Percentiles rank a stretch among this genome's conserved stretches.
phyloP scores from a whole-genome alignment of 2,888 invertebrate genomes.

The Platycnemis pennipes region DNA sequence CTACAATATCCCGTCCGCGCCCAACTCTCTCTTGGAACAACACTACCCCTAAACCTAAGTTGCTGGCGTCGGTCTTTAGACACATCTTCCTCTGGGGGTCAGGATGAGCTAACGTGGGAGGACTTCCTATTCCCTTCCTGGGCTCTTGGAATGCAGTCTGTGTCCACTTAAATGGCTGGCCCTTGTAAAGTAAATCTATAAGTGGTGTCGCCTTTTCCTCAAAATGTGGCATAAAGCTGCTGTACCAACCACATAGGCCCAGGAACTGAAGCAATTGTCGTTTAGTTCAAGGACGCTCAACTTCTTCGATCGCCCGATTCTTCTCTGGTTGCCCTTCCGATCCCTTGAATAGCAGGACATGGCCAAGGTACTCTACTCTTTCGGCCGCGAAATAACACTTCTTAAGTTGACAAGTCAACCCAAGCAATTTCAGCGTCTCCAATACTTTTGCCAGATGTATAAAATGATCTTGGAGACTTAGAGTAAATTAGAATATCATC shows the following conservation, averaged over 20 bases:
- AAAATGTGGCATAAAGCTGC: slow-evolving; percentile 16
- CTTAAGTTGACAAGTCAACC: neutral
- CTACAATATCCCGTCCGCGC: no score
- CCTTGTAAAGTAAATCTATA: no score
- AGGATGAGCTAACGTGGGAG: neutral
- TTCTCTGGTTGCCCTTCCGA: neutral
- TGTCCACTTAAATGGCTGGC: neutral
- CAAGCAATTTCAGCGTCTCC: neutral
- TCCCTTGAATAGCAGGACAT: neutral
- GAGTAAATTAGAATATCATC: slow-evolving; percentile 72
- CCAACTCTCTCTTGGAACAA: no score
- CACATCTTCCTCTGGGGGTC: neutral
- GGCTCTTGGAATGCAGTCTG: neutral
- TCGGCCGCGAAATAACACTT: neutral
- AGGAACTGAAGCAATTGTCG: neutral
- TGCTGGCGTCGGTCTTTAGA: neutral
- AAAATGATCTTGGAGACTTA: slow-evolving; percentile 73
- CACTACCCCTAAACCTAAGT: no score
- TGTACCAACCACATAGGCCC: neutral
- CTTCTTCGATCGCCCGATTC: neutral
- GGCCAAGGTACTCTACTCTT: no score
- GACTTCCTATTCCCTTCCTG: neutral
- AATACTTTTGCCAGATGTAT: neutral
- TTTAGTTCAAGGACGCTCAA: neutral
- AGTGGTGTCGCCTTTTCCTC: neutral